Conservation (phyloP, 2,113 vertebrate genomes). For the Grammomys dolichurus region DNA sequence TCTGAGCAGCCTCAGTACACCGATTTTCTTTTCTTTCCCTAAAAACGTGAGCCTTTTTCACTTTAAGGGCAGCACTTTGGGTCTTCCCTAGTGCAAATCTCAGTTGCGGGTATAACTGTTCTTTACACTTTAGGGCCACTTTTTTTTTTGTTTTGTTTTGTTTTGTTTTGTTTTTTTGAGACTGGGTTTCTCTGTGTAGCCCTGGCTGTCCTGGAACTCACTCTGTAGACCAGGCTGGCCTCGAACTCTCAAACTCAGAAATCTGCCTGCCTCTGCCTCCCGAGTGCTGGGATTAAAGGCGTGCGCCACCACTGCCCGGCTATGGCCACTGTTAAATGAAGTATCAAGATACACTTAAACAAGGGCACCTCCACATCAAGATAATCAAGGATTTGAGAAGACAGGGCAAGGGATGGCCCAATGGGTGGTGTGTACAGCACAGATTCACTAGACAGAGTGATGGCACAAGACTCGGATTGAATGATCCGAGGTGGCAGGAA, state of each 20-base stretch:
- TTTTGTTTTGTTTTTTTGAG: no score
- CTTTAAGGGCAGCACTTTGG: background rate
- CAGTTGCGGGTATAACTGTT: background rate
- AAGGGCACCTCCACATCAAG: background rate
- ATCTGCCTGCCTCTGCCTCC: no score
- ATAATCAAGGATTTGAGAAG: background rate
- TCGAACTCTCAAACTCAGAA: no score
- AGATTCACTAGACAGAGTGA: background rate
- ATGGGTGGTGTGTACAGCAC: fast-evolving
- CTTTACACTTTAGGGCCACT: background rate
- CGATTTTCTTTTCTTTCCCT: background rate
- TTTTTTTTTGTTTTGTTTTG: no score
- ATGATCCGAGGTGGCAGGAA: background rate
- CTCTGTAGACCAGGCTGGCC: no score
- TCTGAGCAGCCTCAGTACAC: background rate
- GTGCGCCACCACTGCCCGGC: no score
- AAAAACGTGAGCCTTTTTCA: background rate
- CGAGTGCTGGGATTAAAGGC: no score
- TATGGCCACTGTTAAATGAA: background rate
- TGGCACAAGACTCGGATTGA: background rate
- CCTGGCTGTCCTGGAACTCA: no score
- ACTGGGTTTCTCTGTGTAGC: no score
- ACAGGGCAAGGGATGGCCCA: background rate
- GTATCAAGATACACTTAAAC: background rate
- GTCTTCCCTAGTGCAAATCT: no score